Evolutionary conservation across 1,140 invertebrate genomes (phyloP).

Genomic region (Asobara japonica): DNA sequence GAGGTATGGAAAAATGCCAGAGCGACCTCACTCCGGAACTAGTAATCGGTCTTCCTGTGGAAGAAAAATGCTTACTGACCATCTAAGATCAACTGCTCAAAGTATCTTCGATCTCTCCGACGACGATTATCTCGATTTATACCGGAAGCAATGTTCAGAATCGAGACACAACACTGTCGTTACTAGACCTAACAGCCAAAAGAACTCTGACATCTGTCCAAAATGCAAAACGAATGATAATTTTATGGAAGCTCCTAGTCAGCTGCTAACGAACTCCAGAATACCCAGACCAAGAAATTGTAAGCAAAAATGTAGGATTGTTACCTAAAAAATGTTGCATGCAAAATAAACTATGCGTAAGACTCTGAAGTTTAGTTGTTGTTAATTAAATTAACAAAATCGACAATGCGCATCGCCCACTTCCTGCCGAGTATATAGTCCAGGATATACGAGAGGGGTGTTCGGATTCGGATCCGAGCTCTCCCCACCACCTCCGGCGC

Average conservation of each 20-base stretch:
- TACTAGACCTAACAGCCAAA: background rate
- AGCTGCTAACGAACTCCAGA: background rate
- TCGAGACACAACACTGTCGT: background rate
- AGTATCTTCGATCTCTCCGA: background rate
- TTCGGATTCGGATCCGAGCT: no score
- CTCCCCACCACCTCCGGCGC: no score
- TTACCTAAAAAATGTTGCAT: background rate
- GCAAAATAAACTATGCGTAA: background rate
- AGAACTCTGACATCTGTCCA: background rate
- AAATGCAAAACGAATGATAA: background rate
- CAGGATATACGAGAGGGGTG: no score
- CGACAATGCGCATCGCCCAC: no score
- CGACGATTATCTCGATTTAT: background rate
- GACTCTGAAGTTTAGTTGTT: background rate
- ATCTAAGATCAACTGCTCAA: background rate
- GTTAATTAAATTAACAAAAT: no score
- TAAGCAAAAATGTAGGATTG: background rate
- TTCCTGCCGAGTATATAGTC: no score
- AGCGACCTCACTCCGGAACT: background rate
- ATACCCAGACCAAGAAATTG: background rate
- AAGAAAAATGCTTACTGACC: background rate
- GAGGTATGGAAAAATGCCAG: background rate
- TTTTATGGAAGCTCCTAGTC: background rate
- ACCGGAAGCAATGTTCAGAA: background rate
- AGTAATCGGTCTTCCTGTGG: background rate